Evolutionary conservation across 2,888 invertebrate species (phyloP).

Genomic region (Ypsolopha sequella): DNA sequence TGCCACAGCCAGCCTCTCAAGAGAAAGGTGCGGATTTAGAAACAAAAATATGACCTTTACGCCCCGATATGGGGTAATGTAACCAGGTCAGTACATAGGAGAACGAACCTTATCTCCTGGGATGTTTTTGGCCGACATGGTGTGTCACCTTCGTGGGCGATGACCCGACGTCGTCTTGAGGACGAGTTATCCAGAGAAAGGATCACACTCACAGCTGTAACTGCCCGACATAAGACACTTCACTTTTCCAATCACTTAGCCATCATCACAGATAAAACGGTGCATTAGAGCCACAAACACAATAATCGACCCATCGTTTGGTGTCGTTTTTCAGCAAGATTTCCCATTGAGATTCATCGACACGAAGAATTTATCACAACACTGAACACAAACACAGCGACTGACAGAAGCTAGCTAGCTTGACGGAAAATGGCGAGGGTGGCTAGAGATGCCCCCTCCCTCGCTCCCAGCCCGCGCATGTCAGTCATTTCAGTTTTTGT

Average conservation of each 20-base stretch:
- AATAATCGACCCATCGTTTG: slow-evolving; percentile 63
- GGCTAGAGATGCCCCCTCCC: slow-evolving; percentile 38
- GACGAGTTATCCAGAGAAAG: slow-evolving; percentile 67
- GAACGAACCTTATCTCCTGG: slow-evolving; percentile 84
- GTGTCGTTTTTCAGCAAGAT: slow-evolving; percentile 61
- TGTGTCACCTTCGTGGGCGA: slow-evolving; percentile 54
- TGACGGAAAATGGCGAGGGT: slow-evolving; percentile 65
- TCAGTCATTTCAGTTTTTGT: slow-evolving; percentile 17
- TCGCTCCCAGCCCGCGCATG: slow-evolving; percentile 38
- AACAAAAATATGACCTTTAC: slow-evolving; percentile 52
- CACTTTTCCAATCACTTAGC: slow-evolving; percentile 65
- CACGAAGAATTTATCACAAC: slow-evolving; percentile 67
- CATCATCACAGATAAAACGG: slow-evolving; percentile 63
- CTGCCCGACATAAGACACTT: slow-evolving; percentile 67
- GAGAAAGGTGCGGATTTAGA: slow-evolving; percentile 44
- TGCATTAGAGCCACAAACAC: slow-evolving; percentile 66
- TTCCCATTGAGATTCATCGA: slow-evolving; percentile 68
- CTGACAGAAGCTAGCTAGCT: slow-evolving; percentile 67
- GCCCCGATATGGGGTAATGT: slow-evolving; percentile 17
- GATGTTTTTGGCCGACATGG: slow-evolving; percentile 84
- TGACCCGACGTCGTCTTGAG: slow-evolving; percentile 60
- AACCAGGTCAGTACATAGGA: slow-evolving; percentile 39
- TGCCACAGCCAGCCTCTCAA: slow-evolving; percentile 12
- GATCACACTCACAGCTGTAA: slow-evolving; percentile 60
- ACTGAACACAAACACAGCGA: slow-evolving; percentile 68